Evolutionary conservation across 1,140 invertebrate species (phyloP), one percentile per base, ranked within the genome.

Genomic region (Zeugodacus cucurbitae): DNA sequence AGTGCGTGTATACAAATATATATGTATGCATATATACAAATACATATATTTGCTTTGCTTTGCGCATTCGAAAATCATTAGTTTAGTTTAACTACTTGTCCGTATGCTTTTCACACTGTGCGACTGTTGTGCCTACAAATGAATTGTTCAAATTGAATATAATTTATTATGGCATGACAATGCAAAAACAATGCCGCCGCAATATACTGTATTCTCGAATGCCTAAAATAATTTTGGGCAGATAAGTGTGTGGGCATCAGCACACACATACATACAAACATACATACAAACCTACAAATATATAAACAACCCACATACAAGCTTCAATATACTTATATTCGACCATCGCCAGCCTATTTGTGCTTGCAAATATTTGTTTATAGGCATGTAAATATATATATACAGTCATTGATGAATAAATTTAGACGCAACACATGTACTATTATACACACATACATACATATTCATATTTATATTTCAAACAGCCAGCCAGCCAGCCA

Each of bases 131-230:
- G 58, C 58, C 67, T 4, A 74, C 32, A 74, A 41, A 74, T 74
- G 67, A 74, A 74, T 74, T 34, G 67, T 22, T 74, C 41, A 74
- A 74, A 74, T 74, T 74, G 67, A 74, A 74, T 74, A 34, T 37
- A 74, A 74, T 74, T 74, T 74, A 74, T 74, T 74, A 74, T 74
- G 11, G 34, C 32, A 74, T 37, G 34, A 74, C 32, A 74, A 74
- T 74, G 67, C 67, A 41, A 74, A 41, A 74, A 74, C 67, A 74
- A 74, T 74, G 67, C 67, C 48, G 48, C 48, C 48, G 48, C 48
- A 74, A 20, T 41, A 20, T 6, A 34, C 32, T 74, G 67, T 32
- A 37, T 41, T 41, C 22, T 41, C 22, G 20, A 74, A 74, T 74
- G 67, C 32, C 67, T 74, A 37, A 37, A 74, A 74, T 74, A 74